These are phyloP conservation scores for Drosophila chauvacae DNA, from an alignment of 1,140 invertebrate genomes.

Conservation along the genomic window DNA sequence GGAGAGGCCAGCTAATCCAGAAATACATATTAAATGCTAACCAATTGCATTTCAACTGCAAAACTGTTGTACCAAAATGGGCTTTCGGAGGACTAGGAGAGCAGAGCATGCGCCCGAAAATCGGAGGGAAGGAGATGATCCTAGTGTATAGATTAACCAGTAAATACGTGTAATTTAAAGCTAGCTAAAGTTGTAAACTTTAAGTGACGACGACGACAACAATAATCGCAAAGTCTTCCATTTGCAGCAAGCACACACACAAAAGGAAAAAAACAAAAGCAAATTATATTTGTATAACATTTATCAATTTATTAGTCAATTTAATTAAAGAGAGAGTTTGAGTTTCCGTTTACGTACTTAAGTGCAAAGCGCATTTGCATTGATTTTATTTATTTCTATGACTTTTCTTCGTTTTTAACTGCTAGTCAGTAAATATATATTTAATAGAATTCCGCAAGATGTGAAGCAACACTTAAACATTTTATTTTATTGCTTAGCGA, in stretches of 20 bases:
- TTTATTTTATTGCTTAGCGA: slow-evolving; percentile 67
- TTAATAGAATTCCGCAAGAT: slow-evolving; percentile 57
- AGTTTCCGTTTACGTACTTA: slow-evolving; percentile 74
- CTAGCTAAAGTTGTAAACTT: slow-evolving; percentile 70
- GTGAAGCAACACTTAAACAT: slow-evolving; percentile 47
- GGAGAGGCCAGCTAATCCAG: slow-evolving; percentile 55
- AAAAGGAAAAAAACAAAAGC: slow-evolving; percentile 5
- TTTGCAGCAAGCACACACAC: slow-evolving; percentile 61
- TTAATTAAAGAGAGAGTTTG: slow-evolving; percentile 42
- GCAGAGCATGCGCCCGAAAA: slow-evolving; percentile 16
- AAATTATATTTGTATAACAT: slow-evolving; percentile 49
- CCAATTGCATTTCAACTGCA: slow-evolving; percentile 76
- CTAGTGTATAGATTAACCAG: slow-evolving; percentile 34
- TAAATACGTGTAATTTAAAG: slow-evolving; percentile 52
- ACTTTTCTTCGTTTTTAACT: slow-evolving; percentile 70
- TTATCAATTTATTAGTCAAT: slow-evolving; percentile 65
- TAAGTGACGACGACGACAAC: slow-evolving; percentile 58
- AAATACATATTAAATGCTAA: slow-evolving; percentile 47
- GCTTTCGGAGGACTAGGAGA: slow-evolving; percentile 55
- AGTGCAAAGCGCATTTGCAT: slow-evolving; percentile 57
- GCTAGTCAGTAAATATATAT: slow-evolving; percentile 75
- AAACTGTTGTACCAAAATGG: slow-evolving; percentile 78
- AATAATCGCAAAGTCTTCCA: slow-evolving; percentile 81
- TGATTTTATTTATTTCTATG: slow-evolving; percentile 71
- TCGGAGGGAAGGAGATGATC: slow-evolving; percentile 1